Base-by-base conservation (phyloP, 2,113 vertebrate genomes). In the Casuarius casuarius region DNA sequence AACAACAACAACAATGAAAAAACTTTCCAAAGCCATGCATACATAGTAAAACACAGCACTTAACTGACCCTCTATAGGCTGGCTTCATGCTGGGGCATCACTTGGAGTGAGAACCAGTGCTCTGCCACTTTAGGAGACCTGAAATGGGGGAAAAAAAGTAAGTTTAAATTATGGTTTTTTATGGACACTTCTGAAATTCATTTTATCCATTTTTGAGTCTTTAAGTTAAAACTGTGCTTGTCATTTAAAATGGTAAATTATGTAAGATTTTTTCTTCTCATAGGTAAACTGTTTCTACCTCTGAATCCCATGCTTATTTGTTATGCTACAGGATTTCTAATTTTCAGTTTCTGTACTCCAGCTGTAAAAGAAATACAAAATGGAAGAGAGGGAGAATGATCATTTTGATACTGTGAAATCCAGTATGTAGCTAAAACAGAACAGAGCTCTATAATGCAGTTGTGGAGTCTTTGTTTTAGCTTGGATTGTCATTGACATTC, bases 1-100 rank as follows among this genome's bases (percentile, higher is more conserved):
- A 92, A 92, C 22, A 33, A 89, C 75, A 91, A 54, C 8, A 91
- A 13, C 71, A 76, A 84, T 83, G 8, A 65, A 89, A 91, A 87
- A 94, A 97, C 97, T 97, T 97, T 97, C 94, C 97, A 97, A 97
- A 97, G 97, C 97, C 96, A 97, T 97, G 97, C 87, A 25, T 90
- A 54, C 95, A 85, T 97, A 97, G 97, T 97, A 97, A 97, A 97
- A 86, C 91, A 58, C 91, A 89, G 82, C 87, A 52, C 91, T 46
- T 63, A 44, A 44, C 94, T 91, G 96, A 96, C 97, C 95, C 97
- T 97, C 95, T 96, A 19, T 75, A 97, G 91, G 82, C 95, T 95
- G 94, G 54, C 97, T 95, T 96, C 96, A n/a, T 56, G 72, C 87
- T 96, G 96, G 94, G 91, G 72, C 95, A 95, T 96, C 95, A 92